Conservation (phyloP, 2,888 invertebrate genomes). For the Notocelia uddmanniana region DNA sequence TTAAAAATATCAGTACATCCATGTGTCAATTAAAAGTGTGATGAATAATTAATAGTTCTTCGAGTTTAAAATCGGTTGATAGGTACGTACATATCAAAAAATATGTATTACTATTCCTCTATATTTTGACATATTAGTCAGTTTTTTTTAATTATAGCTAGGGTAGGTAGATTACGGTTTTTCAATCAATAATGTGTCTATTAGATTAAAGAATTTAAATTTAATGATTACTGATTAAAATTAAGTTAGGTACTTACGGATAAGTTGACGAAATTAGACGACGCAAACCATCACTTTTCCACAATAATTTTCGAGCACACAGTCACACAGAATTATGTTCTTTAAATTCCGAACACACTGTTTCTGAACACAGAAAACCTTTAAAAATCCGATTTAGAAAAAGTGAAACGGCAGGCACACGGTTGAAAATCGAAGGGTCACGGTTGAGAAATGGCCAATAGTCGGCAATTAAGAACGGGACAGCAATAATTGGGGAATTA, state of each 20-base stretch:
- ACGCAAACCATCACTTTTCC: constrained; percentile 78
- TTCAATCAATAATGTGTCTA: not conserved
- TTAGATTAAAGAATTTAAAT: not conserved
- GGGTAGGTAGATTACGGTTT: constrained; percentile 26
- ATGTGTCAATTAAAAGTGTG: no score
- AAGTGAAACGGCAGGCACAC: constrained; percentile 44
- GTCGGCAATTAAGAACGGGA: constrained; percentile 74
- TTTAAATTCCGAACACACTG: constrained; percentile 54
- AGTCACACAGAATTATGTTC: constrained; percentile 63
- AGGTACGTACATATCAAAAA: not conserved
- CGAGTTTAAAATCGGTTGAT: no score
- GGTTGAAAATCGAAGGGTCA: constrained; percentile 45
- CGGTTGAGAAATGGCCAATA: constrained; percentile 53
- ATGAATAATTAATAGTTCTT: no score
- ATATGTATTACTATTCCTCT: not conserved
- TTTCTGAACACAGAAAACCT: constrained; percentile 53
- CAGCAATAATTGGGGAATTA: constrained; percentile 74
- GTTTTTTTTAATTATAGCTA: not conserved
- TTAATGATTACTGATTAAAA: not conserved
- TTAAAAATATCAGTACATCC: no score
- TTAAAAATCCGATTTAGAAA: constrained; percentile 48
- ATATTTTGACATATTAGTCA: constrained; percentile 1
- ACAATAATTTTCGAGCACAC: constrained; percentile 61
- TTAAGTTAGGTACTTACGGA: constrained; percentile 70
- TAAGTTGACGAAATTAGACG: constrained; percentile 62